Percentiles rank a stretch among this genome's conserved stretches.
Evolutionary conservation across 2,113 vertebrate species (phyloP).

Genomic region (Egretta garzetta): DNA sequence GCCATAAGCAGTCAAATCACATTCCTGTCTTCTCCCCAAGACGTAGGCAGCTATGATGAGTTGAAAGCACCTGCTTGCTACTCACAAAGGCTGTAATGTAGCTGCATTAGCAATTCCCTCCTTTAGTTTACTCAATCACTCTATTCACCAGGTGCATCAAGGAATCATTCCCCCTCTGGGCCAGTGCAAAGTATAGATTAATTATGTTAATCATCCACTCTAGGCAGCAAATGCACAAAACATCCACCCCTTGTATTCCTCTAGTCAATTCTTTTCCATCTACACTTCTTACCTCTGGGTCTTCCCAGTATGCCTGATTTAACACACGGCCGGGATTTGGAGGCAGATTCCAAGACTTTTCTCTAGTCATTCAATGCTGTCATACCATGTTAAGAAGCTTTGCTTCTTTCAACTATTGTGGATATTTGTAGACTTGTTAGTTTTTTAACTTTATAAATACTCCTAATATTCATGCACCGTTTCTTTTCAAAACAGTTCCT

Average conservation of each 20-base stretch:
- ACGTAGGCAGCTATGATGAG: background rate
- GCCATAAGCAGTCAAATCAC: background rate
- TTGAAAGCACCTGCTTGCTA: slow-evolving; percentile 1
- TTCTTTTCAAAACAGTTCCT: background rate
- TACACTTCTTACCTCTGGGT: background rate
- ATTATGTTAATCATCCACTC: slow-evolving; percentile 42
- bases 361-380: background rate
- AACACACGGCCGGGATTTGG: fast-evolving
- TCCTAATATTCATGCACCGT: background rate
- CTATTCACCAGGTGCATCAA: slow-evolving; percentile 10
- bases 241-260: background rate
- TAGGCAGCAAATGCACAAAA: background rate
- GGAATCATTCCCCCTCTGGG: background rate
- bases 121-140: slow-evolving; percentile 14
- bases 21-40: background rate
- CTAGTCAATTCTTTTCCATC: background rate
- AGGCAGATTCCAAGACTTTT: background rate
- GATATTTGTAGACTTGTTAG: background rate
- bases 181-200: background rate
- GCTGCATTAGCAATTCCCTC: background rate
- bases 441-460: background rate
- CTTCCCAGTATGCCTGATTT: background rate
- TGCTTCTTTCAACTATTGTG: background rate
- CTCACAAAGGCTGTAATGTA: background rate
- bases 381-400: background rate